Percentiles rank a stretch among this genome's conserved stretches.
Conservation (phyloP, 2,797 vertebrate species). For the Molossus molossus region DNA sequence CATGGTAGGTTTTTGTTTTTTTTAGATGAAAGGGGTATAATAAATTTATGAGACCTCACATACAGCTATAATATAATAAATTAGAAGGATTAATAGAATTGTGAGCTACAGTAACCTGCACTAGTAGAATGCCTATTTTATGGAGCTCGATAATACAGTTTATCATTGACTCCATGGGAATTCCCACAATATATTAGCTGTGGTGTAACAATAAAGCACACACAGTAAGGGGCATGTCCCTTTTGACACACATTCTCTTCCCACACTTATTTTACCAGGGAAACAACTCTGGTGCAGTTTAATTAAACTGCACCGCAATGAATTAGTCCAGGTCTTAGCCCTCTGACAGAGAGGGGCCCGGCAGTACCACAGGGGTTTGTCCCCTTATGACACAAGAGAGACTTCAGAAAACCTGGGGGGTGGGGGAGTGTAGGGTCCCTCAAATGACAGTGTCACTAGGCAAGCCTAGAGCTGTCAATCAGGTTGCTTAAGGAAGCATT, state of each 20-base stretch:
- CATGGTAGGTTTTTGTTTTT: constrained; percentile 82
- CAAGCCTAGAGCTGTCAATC: constrained; percentile 90
- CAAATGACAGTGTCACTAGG: constrained; percentile 88
- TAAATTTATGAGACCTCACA: constrained; percentile 94
- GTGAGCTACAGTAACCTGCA: constrained; percentile 92
- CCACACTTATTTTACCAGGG: constrained; percentile 97
- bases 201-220: constrained; percentile 94
- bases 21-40: constrained; percentile 92
- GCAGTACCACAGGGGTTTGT: constrained; percentile 91
- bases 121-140: constrained; percentile 92
- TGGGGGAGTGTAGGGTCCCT: constrained; percentile 86
- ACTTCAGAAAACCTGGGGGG: constrained; percentile 90
- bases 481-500: constrained; percentile 76
- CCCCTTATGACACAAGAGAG: constrained; percentile 90
- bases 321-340: constrained; percentile 94
- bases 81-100: constrained; percentile 94
- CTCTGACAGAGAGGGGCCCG: constrained; percentile 93
- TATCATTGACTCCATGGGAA: constrained; percentile 93
- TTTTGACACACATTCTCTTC: constrained; percentile 97
- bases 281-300: constrained; percentile 95
- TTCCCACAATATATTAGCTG: constrained; percentile 96
- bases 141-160: constrained; percentile 94
- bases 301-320: constrained; percentile 95
- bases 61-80: constrained; percentile 94
- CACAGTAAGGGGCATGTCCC: constrained; percentile 95